Conservation (phyloP, 2,113 vertebrate species). For the Chamaetylas fuelleborni region DNA sequence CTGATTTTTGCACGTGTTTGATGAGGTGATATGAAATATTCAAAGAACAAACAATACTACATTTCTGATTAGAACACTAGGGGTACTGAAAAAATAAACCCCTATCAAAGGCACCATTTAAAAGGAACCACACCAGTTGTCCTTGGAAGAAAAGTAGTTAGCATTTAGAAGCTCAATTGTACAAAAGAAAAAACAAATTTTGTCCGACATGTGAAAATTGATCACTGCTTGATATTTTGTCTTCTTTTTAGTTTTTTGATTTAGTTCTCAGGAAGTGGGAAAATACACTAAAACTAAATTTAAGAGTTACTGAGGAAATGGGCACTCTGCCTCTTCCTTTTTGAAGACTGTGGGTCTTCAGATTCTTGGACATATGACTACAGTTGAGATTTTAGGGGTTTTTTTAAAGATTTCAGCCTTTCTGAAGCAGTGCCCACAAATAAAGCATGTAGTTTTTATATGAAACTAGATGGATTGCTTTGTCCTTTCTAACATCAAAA, state of each 20-base stretch:
- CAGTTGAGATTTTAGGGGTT: neutral
- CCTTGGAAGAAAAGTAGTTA: neutral
- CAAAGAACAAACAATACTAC: neutral
- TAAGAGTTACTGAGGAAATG: neutral
- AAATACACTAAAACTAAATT: neutral
- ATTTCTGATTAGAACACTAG: neutral
- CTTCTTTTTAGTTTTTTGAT: neutral
- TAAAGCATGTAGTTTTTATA: neutral
- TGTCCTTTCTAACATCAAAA: neutral
- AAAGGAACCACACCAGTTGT: neutral
- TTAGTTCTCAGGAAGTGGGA: neutral
- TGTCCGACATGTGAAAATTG: neutral
- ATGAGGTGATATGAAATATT: neutral
- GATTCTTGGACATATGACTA: neutral
- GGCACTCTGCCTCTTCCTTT: neutral
- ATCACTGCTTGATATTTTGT: neutral
- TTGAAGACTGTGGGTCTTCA: neutral
- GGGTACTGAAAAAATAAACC: neutral
- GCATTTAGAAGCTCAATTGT: neutral
- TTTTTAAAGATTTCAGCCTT: neutral
- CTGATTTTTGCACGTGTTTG: neutral
- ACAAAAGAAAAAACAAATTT: neutral
- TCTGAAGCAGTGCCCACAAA: neutral
- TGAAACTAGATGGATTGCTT: neutral
- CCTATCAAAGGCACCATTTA: neutral